These are phyloP conservation scores for Colinus virginianus DNA, from an alignment of 2,113 vertebrate species.

Conservation along the genomic window DNA sequence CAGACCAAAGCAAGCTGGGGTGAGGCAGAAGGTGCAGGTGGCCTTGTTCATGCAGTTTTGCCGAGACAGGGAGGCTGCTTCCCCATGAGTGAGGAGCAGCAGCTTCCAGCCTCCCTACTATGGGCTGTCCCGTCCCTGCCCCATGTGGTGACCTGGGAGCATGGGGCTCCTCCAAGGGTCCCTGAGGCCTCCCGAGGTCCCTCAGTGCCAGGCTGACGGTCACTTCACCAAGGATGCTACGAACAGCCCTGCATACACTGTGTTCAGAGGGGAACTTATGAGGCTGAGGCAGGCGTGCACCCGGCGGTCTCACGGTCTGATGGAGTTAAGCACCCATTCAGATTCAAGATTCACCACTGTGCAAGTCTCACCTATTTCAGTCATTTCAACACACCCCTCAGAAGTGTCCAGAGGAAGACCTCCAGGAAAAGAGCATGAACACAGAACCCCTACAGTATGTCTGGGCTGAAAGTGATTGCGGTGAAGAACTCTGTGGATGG, in stretches of 20 bases:
- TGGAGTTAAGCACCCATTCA: neutral
- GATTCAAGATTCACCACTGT: neutral
- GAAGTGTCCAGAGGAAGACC: neutral
- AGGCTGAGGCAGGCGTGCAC: neutral
- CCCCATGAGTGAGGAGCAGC: neutral
- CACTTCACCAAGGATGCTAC: neutral
- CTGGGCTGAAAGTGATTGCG: neutral
- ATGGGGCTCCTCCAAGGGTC: neutral
- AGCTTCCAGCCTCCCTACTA: neutral
- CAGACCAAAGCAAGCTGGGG: neutral
- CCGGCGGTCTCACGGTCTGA: neutral
- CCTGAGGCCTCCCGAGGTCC: neutral
- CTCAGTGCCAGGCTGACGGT: neutral
- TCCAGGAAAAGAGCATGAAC: neutral
- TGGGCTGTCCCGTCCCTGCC: neutral
- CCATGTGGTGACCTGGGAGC: neutral
- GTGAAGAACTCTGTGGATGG: neutral
- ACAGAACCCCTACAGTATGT: neutral
- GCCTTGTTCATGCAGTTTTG: neutral
- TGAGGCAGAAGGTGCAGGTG: neutral
- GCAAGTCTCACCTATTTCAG: neutral
- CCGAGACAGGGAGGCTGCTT: neutral
- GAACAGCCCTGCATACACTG: neutral
- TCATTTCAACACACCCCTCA: neutral
- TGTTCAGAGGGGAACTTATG: accelerated